Base-by-base conservation (phyloP, 2,113 vertebrate genomes). In the Amazona guildingii region DNA sequence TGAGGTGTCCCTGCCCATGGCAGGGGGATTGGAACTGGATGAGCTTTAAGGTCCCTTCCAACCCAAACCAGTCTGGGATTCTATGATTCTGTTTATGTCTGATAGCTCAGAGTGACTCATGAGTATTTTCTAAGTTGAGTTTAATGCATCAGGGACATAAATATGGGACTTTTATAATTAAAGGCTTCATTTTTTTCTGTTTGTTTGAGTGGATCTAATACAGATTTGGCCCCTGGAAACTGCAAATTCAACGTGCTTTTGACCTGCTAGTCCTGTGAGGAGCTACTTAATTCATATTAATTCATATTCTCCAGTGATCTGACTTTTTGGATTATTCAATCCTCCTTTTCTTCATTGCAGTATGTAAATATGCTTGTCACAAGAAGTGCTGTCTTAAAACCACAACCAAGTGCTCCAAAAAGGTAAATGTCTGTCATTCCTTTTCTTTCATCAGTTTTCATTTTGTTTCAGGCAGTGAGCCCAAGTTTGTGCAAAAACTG, bases 341-440 rank as follows among this genome's bases (percentile, higher is more conserved):
- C 35, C 68, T 64, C 7, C 93, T 89, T 95, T 83, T 73, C 89
- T 44, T 96, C 94, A 1, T 98, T 99, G 97, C 98, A 99, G 99
- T 99, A 87, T 99, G 99, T 97, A 99, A 99, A 72, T 99, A 99
- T 75, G 99, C 99, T 97, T 99, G 99, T 96, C 99, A 99, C 98
- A 99, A 98, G 97, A 99, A 99, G 92, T 99, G 99, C 98, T 99
- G 99, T 98, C 98, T 99, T 97, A 99, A 98, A 98, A 99, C 98
- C 57, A 99, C 98, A 10, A 98, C 97, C 92, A 99, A 99, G 97
- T 99, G 99, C 97, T 99, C 98, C 92, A 99, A 99, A 98, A 99
- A 99, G 99, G 99, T 99, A 98, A 98, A 98, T 52, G 13, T 54
- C 16, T 85, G 43, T 59, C 37, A 15, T 28, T 72, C 31, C 39